Base-by-base conservation (phyloP, 53 echinoderm and acorn worm species). In the Pentamera pediparva region DNA sequence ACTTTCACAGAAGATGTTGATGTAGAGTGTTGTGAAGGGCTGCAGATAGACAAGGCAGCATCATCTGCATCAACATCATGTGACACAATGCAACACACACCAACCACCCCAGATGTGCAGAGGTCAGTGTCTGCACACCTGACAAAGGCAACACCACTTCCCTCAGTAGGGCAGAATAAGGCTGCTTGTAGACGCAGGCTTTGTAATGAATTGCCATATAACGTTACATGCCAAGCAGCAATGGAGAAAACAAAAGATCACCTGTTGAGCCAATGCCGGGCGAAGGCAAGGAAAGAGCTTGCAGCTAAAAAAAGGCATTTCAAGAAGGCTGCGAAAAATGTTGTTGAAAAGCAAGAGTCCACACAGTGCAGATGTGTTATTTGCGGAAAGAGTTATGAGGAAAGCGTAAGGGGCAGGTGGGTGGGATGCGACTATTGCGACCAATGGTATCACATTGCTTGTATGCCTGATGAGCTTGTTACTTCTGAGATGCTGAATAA, bases 391-490 rank as follows among this genome's bases (percentile, higher is more conserved):
- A 62, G 5, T 13, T 62, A 62, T 36, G 63, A 33, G 4, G 37
- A 62, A 33, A 62, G 37, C 37, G 63, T 62, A 36, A 32, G n/a
- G 63, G 63, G 17, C 19, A 38, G 63, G 63, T 62, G 63, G 63
- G 39, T 35, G 35, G 63, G 37, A 9, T 62, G 63, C 37, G 63
- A 62, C 63, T 10, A 15, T 37, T 62, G 63, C 63, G 21, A 37
- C 21, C 9, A 33, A 10, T 62, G 63, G 63, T 62, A 62, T 18
- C 63, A 36, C 37, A 33, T 62, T 4, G 35, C 63, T 5, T 62
- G 63, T n/a, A 33, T 35, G 63, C 63, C 63, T 37, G 18, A 35
- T 19, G 63, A 62, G 18, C 5, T 62, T 62, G 63, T 62, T 6
- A 62, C 63, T 13, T 3, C 35, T 62, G 22, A 62, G 37, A 62